phyloP scores from a whole-genome alignment of 2,888 invertebrate genomes.

The Drosophila barbarae region DNA sequence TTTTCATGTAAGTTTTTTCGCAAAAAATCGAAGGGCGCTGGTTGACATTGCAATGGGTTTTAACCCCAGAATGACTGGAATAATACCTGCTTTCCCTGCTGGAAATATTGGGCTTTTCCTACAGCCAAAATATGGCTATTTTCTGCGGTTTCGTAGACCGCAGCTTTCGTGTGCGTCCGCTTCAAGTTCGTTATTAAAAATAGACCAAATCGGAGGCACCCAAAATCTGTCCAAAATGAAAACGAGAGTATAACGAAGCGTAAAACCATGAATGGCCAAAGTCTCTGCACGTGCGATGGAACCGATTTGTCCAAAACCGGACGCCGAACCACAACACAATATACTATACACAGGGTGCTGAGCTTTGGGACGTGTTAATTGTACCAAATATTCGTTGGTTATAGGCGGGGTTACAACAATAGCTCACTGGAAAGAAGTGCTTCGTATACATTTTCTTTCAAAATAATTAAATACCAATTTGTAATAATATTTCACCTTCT shows the following conservation, averaged over 20 bases:
- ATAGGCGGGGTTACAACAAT: not conserved
- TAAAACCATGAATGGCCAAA: slow-evolving; percentile 45
- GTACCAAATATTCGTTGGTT: slow-evolving; percentile 32
- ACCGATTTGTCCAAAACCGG: slow-evolving; percentile 42
- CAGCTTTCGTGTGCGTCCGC: slow-evolving; percentile 17
- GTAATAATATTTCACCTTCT: not conserved
- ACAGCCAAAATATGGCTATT: slow-evolving; percentile 1
- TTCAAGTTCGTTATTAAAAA: slow-evolving; percentile 22
- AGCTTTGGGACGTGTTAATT: slow-evolving; percentile 52
- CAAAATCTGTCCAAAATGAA: slow-evolving; percentile 31
- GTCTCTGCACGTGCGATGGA: slow-evolving; percentile 43
- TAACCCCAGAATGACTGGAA: slow-evolving; percentile 21
- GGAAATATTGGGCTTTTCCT: not conserved
- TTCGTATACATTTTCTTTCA: not conserved
- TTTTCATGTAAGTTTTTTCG: slow-evolving; percentile 24
- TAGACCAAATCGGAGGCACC: slow-evolving; percentile 23
- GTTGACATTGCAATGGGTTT: slow-evolving; percentile 29
- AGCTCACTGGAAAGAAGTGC: not conserved
- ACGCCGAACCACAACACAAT: slow-evolving; percentile 30
- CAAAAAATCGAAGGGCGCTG: slow-evolving; percentile 31
- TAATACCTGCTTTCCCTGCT: slow-evolving; percentile 1
- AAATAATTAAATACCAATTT: not conserved
- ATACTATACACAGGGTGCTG: slow-evolving; percentile 18
- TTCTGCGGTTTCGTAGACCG: not conserved
- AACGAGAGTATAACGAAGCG: slow-evolving; percentile 40